Base-by-base conservation (phyloP, 2,113 vertebrate genomes). In the Empidonax alnorum region DNA sequence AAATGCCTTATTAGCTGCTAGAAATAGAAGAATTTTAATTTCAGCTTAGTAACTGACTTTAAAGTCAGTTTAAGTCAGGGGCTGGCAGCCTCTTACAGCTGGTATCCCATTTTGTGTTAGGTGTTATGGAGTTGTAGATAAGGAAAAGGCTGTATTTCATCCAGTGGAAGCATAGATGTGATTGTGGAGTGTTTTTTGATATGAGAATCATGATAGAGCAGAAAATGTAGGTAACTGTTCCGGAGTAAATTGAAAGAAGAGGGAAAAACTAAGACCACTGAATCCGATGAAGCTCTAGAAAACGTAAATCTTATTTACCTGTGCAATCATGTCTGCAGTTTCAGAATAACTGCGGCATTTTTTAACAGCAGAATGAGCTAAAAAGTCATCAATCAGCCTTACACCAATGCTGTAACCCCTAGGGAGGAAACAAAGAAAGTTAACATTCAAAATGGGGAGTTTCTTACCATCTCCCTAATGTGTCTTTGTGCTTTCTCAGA, bases 331-430 rank as follows among this genome's bases (percentile, higher is more conserved):
- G 23, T 98, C 97, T 76, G 82, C 59, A 2, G 98, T 98, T 97
- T 98, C 98, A 79, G 97, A 97, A 61, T 98, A 98, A 94, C 97
- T 98, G 41, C 97, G 98, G 84, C 98, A 98, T 89, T 97, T 98
- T 80, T 92, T 97, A 85, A 98, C 97, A 73, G 96, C 96, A 47
- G 98, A 98, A 66, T 79, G 97, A 91, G 98, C 98, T 95, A 98
- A 93, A 94, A 98, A 98, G 66, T 98, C 98, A 94, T 98, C 98
- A 25, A 98, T 89, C 59, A 98, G 96, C 39, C 98, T 92, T 46
- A 98, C 39, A 9, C 98, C 98, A 73, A 98, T 98, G 79, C 93
- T 63, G 0, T 98, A 97, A 44, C 98, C 98, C 98, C 98, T 98
- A 85, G 49, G n/a, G 56, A 89, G 77, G 68, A 92, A 94, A 82